phyloP scores from a whole-genome alignment of 2,888 invertebrate species.

The Parelbella ahira region DNA sequence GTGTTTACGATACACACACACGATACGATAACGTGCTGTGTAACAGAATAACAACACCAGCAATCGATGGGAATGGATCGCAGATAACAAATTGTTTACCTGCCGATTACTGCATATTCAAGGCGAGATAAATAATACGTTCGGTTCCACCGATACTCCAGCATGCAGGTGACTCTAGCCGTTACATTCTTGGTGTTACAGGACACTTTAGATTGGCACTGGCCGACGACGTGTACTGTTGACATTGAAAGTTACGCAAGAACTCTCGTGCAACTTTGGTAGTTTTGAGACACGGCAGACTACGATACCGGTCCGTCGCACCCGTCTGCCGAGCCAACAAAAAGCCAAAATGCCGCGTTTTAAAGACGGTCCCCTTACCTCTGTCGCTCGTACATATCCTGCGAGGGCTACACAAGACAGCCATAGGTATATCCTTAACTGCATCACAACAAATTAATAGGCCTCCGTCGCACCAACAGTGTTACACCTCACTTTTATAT shows the following conservation, averaged over 20 bases:
- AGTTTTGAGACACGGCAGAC: slow-evolving; percentile 34
- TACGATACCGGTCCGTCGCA: slow-evolving; percentile 37
- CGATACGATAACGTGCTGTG: slow-evolving; percentile 29
- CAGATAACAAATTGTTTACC: slow-evolving; percentile 73
- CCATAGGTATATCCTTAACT: slow-evolving; percentile 88
- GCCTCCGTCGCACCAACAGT: slow-evolving; percentile 62
- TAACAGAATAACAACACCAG: slow-evolving; percentile 45
- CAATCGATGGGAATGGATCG: slow-evolving; percentile 54
- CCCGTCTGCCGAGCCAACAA: slow-evolving; percentile 45
- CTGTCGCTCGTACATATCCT: slow-evolving; percentile 87
- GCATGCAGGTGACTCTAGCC: slow-evolving; percentile 35
- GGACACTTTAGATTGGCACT: slow-evolving; percentile 34
- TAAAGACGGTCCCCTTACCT: slow-evolving; percentile 83
- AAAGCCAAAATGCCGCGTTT: slow-evolving; percentile 73
- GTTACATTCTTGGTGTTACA: slow-evolving; percentile 32
- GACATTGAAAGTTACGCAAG: slow-evolving; percentile 79
- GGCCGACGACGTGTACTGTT: slow-evolving; percentile 42
- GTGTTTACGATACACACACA: slow-evolving; percentile 32
- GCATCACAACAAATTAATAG: slow-evolving; percentile 82
- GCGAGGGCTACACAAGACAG: slow-evolving; percentile 86
- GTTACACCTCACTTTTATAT: slow-evolving; percentile 60
- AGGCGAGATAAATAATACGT: slow-evolving; percentile 47
- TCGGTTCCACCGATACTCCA: slow-evolving; percentile 29
- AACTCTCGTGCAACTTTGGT: slow-evolving; percentile 43
- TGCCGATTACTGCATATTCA: slow-evolving; percentile 60